These are phyloP conservation scores for Baronia brevicornis DNA, from an alignment of 2,888 invertebrate genomes.

Conservation along the genomic window DNA sequence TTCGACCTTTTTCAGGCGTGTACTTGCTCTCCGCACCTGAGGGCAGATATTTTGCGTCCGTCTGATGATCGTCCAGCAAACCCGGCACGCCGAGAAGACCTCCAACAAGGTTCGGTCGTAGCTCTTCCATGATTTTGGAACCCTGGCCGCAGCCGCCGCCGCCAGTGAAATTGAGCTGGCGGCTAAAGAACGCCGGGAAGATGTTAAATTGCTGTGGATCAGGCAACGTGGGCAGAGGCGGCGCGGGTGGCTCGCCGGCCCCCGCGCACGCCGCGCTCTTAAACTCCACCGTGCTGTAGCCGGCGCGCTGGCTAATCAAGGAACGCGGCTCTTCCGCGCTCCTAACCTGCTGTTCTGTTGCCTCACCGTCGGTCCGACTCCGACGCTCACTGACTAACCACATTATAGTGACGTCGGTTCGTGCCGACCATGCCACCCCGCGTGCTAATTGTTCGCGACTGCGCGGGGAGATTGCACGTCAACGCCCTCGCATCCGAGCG, in stretches of 20 bases:
- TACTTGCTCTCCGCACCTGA: conserved; percentile 74
- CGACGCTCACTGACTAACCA: conserved; percentile 80
- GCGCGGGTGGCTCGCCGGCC: conserved; percentile 70
- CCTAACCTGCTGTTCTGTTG: conserved; percentile 55
- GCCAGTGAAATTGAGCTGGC: conserved; percentile 88
- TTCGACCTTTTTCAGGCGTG: conserved; percentile 76
- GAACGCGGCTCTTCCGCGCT: conserved; percentile 64
- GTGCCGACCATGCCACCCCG: conserved; percentile 57
- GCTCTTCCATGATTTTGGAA: conserved; percentile 89
- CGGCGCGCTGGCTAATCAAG: conserved; percentile 63
- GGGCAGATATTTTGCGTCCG: conserved; percentile 73
- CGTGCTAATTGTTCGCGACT: conserved; percentile 72
- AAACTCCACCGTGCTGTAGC: conserved; percentile 89
- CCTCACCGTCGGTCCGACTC: conserved; percentile 74
- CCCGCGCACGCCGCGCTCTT: conserved; percentile 83
- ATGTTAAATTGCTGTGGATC: conserved; percentile 91
- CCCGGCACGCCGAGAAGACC: conserved; percentile 87
- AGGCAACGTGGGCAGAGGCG: conserved; percentile 75
- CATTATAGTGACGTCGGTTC: conserved; percentile 75
- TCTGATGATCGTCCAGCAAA: conserved; percentile 84
- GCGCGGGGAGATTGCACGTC: conserved; percentile 60
- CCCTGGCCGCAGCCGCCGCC: conserved; percentile 82
- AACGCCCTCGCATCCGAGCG: conserved; percentile 60
- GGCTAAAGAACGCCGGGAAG: conserved; percentile 92
- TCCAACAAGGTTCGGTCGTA: conserved; percentile 87